phyloP scores from a whole-genome alignment of 1,140 invertebrate species.

The Formica exsecta region DNA sequence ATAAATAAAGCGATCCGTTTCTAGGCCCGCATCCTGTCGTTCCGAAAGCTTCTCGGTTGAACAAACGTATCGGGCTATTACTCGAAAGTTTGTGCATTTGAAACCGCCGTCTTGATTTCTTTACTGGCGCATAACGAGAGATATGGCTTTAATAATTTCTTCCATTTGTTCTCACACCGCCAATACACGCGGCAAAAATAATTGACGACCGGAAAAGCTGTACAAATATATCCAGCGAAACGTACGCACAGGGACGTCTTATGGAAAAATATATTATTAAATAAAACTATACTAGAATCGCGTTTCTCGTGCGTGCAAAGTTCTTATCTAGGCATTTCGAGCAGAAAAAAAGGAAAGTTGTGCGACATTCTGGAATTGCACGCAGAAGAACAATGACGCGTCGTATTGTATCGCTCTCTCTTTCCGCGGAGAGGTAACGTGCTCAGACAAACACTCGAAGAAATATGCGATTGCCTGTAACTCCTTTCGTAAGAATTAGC shows the following conservation, averaged over 20 bases:
- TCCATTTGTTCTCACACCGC: background rate
- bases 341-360: conserved; percentile 46
- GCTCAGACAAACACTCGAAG: background rate
- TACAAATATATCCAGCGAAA: background rate
- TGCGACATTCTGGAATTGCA: conserved; percentile 19
- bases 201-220: background rate
- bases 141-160: background rate
- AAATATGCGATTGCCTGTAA: conserved; percentile 21
- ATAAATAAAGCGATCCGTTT: conserved; percentile 67
- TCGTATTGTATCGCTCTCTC: conserved; percentile 52
- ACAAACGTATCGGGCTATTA: conserved; percentile 31
- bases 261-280: background rate
- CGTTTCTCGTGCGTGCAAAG: conserved; percentile 34
- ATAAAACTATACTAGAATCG: conserved; percentile 32
- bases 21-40: conserved; percentile 70
- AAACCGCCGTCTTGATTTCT: conserved; percentile 25
- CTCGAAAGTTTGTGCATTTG: background rate
- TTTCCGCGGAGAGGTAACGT: conserved; percentile 40
- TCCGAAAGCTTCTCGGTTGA: conserved; percentile 35
- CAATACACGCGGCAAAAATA: background rate
- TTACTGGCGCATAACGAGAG: background rate
- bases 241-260: background rate
- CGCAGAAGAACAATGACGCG: conserved; percentile 58
- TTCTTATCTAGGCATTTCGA: conserved; percentile 41
- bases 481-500: background rate